Evolutionary conservation across 2,888 invertebrate species (phyloP), one percentile per base, ranked within the genome.

Genomic region (Trichopoda pennipes): DNA sequence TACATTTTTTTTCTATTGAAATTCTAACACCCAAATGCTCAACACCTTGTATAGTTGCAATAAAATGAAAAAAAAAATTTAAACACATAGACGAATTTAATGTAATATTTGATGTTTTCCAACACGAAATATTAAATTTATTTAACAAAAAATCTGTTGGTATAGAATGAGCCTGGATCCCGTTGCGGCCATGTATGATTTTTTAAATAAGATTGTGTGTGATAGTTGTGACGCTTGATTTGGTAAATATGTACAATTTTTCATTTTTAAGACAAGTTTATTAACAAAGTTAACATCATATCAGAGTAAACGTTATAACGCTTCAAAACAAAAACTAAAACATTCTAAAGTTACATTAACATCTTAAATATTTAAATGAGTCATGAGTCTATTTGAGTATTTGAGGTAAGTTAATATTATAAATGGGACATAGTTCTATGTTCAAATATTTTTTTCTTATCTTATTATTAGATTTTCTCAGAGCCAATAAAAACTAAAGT

Each of bases 11-110:
- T 77, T 81, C 72, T 79, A 82, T 75, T 82, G 79, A 76, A 79
- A 79, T 82, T 82, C 82, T 82, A 76, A 82, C 82, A 82, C 82
- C 82, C 79, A 79, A 75, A 82, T 79, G 75, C 19, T 75, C 75
- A 79, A 82, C 82, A 82, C 82, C 79, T 82, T 82, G 79, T 82
- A 66, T 82, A 82, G 82, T 32, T 74, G 66, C 64, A 64, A 38
- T 17, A 58, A 68, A 60, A n/a, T 55, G 8, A 7, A 42, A 17
- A 58, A 49, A 64, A 63, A 53, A 53, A 42, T 53, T 16, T 32
- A 47, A 64, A 21, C 12, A 56, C 19, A 16, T 55, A 9, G 38
- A 53, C 0, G 49, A 64, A 44, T 42, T 49, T 60, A 55, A 79
- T 79, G 82, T 79, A 78, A 75, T 70, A 82, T 76, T 79, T 82